Evolutionary conservation across 1,140 invertebrate species (phyloP), one percentile per base, ranked within the genome.

Genomic region (Drosophila lini): DNA sequence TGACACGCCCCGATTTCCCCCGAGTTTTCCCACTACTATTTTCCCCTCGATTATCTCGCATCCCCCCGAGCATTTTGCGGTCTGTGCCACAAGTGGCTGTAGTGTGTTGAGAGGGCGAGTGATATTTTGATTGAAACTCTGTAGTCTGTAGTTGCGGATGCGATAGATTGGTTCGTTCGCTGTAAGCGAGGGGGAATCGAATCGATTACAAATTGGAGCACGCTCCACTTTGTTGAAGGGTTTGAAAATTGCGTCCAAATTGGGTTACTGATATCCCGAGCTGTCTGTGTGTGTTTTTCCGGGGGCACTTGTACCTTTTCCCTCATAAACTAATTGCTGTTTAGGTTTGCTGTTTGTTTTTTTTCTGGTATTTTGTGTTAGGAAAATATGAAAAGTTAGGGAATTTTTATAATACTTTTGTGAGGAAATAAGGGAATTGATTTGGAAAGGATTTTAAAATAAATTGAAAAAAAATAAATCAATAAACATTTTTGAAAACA

Each of bases 121-220:
- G 41, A 25, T 56, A 75, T 75, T 76, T 76, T 76, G 74, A 77
- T 77, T 68, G 56, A 77, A 75, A 68, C 58, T 76, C 69, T 25
- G 69, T 71, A 22, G 53, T 41, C 32, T 41, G 73, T 28, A 28
- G 25, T 74, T 64, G 71, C 57, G 52, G 42, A 73, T 34, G 58
- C 68, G 34, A 65, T 75, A 56, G 71, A 75, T 75, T 76, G 52
- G 31, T 59, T 65, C 16, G 50, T 63, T 50, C n/a, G 47, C 28
- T 55, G 48, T 41, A 55, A 22, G 22, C n/a, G 40, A 22, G 25
- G 53, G 53, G 28, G 56, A 48, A 32, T 42, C 40, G 62, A 65
- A 60, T 73, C 65, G 44, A 73, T 73, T 73, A 71, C 69, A 73
- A 73, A 73, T 73, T 73, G 69, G 67, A 36, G 69, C 69, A 73